Evolutionary conservation across 2,888 invertebrate species (phyloP), one percentile per base, ranked within the genome.

Genomic region (Acanthococcus lagerstroemiae): DNA sequence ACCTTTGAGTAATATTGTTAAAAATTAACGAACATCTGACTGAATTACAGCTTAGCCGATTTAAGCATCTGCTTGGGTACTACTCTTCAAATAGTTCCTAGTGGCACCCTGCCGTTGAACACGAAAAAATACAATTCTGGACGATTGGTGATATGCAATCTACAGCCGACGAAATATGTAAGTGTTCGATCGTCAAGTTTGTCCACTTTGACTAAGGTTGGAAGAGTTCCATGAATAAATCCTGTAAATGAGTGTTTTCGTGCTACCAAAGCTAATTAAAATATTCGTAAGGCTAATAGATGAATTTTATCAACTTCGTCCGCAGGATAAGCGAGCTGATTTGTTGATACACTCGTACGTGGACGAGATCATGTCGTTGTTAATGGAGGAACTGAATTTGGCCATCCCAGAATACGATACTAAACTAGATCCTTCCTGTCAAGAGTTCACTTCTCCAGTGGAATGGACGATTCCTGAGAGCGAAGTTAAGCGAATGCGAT

Each of bases 81-180:
- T n/a, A 95, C 96, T 4, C 79, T 99, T 60, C 97, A 99, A 82
- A 99, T 99, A 71, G 82, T 94, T 70, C 99, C 99, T 46, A 95
- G 95, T 78, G 97, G 95, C 15, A 92, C 90, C 77, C 79, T 97
- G 71, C 97, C 97, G 3, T 76, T 95, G 37, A 84, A 84, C 74
- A 88, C 87, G 69, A 86, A 88, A 72, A 90, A 89, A 75, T 87
- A 86, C 24, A 69, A 71, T 30, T 66, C 69, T 52, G 95, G 95
- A 3, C 87, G 88, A 75, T 78, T 99, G 61, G 91, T 90, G 19
- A 91, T 97, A 72, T 89, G 96, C 70, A 99, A 99, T 79, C 79
- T 99, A 63, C 99, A 99, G 76, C 87, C 90, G n/a, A 99, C 97
- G 3, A 95, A 96, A 81, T 92, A 95, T 79, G 94, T 92, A 80